Conservation (phyloP, 2,888 invertebrate species). For the Phlogophora meticulosa region DNA sequence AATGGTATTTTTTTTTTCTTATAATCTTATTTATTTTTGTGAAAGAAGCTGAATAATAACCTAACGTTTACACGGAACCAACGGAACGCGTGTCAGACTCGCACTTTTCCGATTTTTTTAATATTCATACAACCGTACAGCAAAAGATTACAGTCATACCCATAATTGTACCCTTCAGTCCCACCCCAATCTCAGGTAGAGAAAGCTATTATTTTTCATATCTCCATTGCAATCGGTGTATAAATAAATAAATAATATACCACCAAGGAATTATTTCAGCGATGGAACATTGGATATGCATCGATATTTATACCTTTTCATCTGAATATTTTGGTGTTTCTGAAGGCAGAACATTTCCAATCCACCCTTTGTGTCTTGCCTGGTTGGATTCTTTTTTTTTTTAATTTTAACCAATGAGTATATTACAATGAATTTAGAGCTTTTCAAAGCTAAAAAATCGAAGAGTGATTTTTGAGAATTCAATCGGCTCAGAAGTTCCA, state of each 20-base stretch:
- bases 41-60: too few relatives aligned
- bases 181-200: slow-evolving; percentile 57
- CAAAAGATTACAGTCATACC: slow-evolving; percentile 48
- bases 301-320: slow-evolving; percentile 16
- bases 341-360: not conserved
- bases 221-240: slow-evolving; percentile 50
- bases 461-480: not conserved
- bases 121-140: slow-evolving; percentile 40
- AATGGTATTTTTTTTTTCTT: too few relatives aligned
- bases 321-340: not conserved
- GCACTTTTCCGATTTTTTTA: too few relatives aligned
- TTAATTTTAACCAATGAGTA: not conserved
- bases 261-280: slow-evolving; percentile 43
- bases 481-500: not conserved
- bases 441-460: too few relatives aligned
- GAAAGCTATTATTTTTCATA: slow-evolving; percentile 62
- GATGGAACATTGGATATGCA: slow-evolving; percentile 36
- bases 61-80: too few relatives aligned
- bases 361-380: not conserved
- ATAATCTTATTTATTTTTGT: too few relatives aligned
- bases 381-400: not conserved
- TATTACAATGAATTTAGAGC: too few relatives aligned
- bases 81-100: too few relatives aligned
- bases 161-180: slow-evolving; percentile 49
- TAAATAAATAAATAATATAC: slow-evolving; percentile 61